Evolutionary conservation across 2,113 vertebrate genomes (phyloP), one percentile per base, ranked within the genome.

Genomic region (Pagrus major): DNA sequence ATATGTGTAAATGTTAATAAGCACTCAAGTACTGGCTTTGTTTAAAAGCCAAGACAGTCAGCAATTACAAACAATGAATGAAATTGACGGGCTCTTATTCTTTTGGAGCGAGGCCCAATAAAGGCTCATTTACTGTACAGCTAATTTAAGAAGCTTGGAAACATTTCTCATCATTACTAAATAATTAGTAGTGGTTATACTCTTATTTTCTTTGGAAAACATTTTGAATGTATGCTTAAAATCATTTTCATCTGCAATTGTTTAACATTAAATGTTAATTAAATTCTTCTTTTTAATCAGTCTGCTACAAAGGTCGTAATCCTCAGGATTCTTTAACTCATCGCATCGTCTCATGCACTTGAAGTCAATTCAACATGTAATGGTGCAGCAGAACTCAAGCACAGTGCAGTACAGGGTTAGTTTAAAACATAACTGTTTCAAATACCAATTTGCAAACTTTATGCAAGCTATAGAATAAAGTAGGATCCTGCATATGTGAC

Each of bases 331-430:
- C 55, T 47, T 31, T 8, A 39, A 58, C 21, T 67, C 41, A 58
- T 23, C 47, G 41, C 18, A n/a, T 14, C 5, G 3, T 59, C 33
- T 27, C 11, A n/a, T 42, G 31, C 35, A 41, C 59, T 52, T 25
- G 9, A 63, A 77, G 47, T 42, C 5, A 29, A 39, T 61, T 65
- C 23, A 69, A 65, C 46, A 51, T n/a, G 33, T 41, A 8, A 68
- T 9, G 39, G 27, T 72, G 60, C 61, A 70, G 68, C 21, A 66
- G 72, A 81, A 69, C 31, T 74, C 11, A 71, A 85, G 88, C 88
- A 87, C 85, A 87, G 51, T 25, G 27, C 39, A 78, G 46, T 23
- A 78, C 76, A 86, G 83, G 80, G 72, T 86, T 51, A n/a, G 5
- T 64, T 73, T 9, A 75, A 70, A 56, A 41, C 14, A 18, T 9